phyloP scores from a whole-genome alignment of 2,888 invertebrate species.

The Mellilla xanthometata region DNA sequence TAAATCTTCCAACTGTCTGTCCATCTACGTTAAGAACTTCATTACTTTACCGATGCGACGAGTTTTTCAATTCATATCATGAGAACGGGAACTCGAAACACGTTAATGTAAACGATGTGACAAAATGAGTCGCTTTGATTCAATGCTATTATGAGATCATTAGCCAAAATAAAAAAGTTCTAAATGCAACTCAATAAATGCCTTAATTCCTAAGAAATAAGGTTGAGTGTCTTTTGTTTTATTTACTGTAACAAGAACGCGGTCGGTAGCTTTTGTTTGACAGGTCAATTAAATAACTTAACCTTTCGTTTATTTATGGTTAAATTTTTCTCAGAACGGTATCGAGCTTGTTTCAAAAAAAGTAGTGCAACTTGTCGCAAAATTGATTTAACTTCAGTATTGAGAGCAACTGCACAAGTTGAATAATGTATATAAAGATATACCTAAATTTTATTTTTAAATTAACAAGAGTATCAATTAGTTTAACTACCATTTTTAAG shows the following conservation, averaged over 20 bases:
- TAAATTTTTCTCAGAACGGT: slow-evolving; percentile 27
- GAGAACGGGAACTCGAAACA: slow-evolving; percentile 54
- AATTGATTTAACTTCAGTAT: neutral
- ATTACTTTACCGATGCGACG: slow-evolving; percentile 61
- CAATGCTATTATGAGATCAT: slow-evolving; percentile 27
- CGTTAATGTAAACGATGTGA: slow-evolving; percentile 61
- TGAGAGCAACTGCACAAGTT: neutral
- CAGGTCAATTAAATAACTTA: slow-evolving; percentile 39
- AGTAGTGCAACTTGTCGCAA: neutral
- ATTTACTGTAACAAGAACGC: slow-evolving; percentile 3
- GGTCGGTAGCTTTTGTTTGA: slow-evolving; percentile 34
- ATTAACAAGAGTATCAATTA: too few relatives aligned
- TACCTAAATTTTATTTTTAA: too few relatives aligned
- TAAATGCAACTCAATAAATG: neutral
- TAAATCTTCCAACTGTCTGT: slow-evolving; percentile 67
- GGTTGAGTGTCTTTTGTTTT: neutral
- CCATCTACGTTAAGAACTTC: slow-evolving; percentile 70
- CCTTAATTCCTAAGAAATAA: neutral
- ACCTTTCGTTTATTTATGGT: slow-evolving; percentile 36
- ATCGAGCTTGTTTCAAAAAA: slow-evolving; percentile 2
- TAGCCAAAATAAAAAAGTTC: slow-evolving; percentile 27
- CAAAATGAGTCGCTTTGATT: slow-evolving; percentile 59
- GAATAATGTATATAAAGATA: too few relatives aligned
- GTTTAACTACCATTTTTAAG: too few relatives aligned
- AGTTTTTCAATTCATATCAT: slow-evolving; percentile 61